Conservation (phyloP, 2,797 vertebrate genomes). For the Columba guinea region DNA sequence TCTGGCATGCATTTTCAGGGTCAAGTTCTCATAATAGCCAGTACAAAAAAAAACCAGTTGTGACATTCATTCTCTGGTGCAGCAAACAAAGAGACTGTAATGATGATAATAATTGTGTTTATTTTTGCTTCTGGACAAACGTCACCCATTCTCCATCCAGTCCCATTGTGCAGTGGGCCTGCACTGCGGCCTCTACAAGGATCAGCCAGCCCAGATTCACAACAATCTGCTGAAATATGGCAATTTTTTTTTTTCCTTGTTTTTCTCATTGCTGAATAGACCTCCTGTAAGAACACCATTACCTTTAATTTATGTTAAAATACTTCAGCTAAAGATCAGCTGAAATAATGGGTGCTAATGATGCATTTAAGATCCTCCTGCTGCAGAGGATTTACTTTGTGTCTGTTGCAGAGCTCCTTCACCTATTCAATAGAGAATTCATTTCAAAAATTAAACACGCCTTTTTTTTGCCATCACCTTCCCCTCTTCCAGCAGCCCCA, state of each 20-base stretch:
- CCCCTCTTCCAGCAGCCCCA: neutral
- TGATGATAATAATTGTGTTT: conserved; percentile 25
- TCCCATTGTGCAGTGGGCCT: neutral
- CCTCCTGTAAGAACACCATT: neutral
- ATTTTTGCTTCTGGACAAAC: conserved; percentile 49
- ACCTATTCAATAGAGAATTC: neutral
- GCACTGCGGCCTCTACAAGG: neutral
- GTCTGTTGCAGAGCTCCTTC: neutral
- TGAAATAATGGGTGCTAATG: neutral
- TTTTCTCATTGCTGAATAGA: neutral
- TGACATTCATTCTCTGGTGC: conserved; percentile 6
- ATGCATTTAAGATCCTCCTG: neutral
- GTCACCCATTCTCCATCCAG: conserved; percentile 7
- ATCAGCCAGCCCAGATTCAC: neutral
- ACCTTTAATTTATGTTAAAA: neutral
- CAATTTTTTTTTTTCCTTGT: neutral
- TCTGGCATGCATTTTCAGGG: neutral
- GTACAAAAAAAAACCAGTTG: neutral
- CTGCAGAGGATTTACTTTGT: neutral
- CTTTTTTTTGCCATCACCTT: neutral
- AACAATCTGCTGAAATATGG: neutral
- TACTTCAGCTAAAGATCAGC: neutral
- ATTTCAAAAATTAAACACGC: neutral
- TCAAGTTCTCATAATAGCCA: conserved; percentile 35
- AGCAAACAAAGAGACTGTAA: conserved; percentile 31